Evolutionary conservation across 1,140 invertebrate genomes (phyloP), one percentile per base, ranked within the genome.

Genomic region (Thaumatotibia leucotreta): DNA sequence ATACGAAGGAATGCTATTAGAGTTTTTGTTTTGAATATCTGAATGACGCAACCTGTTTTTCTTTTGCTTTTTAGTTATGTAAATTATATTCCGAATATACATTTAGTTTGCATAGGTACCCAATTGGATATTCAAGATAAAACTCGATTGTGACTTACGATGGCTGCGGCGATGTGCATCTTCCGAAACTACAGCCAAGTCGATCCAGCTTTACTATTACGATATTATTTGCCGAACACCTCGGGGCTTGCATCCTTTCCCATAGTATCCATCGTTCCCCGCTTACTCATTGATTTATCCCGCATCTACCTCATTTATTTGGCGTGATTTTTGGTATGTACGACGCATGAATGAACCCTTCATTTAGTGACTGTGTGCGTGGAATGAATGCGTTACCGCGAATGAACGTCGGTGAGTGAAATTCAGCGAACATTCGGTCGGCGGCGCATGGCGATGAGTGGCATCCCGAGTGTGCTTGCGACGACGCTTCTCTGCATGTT

Each of bases 121-220:
- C 39, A 45, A 45, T 39, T 45, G 14, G 39, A 62, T 61, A 61
- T 62, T 23, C 39, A 62, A 20, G 49, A n/a, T 22, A 29, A 10
- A 54, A 52, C 23, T 58, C 52, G 4, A 58, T 8, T 24, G 49
- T 39, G 62, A 68, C 9, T 70, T 72, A 24, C 11, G 23, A 58
- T 17, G 24, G 52, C 24, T 20, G 29, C 17, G 52, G 24, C 29
- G 24, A 58, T 68, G 14, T 72, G 64, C 54, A 67, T 69, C 22
- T 68, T 70, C 67, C 45, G 45, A 81, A 83, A 86, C 85, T 89
- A 88, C 86, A 88, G 83, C 84, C 88, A 88, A 86, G 79, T 88
- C 84, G 83, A 83, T 69, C 39, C 68, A 74, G 58, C 64, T 22
- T 63, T 68, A 67, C 77, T 68, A 32, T 52, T 54, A 70, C 64